A percentile compares a stretch with the other conserved stretches of the same genome.
These are phyloP conservation scores for Micropterix aruncella DNA, from an alignment of 2,888 invertebrate species.

Conservation along the genomic window DNA sequence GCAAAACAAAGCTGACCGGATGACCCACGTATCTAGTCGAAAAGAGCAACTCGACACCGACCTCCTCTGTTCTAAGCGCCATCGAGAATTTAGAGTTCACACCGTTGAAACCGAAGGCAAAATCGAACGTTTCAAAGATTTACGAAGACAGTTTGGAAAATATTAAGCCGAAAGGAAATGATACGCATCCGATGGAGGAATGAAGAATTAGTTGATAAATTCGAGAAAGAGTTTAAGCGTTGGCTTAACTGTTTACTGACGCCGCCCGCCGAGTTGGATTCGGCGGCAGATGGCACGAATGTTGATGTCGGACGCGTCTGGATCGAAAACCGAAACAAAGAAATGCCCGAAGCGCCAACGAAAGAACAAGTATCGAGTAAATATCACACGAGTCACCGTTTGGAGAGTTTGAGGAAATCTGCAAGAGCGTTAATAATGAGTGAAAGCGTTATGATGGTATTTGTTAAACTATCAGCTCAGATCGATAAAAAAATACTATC, in stretches of 20 bases:
- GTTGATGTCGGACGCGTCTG: slow-evolving; percentile 63
- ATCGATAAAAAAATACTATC: slow-evolving; percentile 62
- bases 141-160: not conserved
- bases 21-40: not conserved
- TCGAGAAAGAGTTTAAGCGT: slow-evolving; percentile 57
- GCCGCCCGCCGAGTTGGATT: slow-evolving; percentile 57
- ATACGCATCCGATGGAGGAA: slow-evolving; percentile 17
- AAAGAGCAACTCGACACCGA: not conserved
- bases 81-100: slow-evolving; percentile 11
- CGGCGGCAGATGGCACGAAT: slow-evolving; percentile 40
- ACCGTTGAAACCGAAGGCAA: slow-evolving; percentile 4
- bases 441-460: slow-evolving; percentile 44
- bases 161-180: slow-evolving; percentile 2
- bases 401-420: slow-evolving; percentile 50
- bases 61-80: slow-evolving; percentile 6
- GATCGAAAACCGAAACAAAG: slow-evolving; percentile 56
- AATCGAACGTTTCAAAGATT: no score
- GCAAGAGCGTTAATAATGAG: slow-evolving; percentile 51
- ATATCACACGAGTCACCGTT: slow-evolving; percentile 49
- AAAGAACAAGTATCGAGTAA: slow-evolving; percentile 54
- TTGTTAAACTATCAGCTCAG: slow-evolving; percentile 52
- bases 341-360: slow-evolving; percentile 50
- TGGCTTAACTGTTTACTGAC: slow-evolving; percentile 69
- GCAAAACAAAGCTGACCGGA: not conserved
- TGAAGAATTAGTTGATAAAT: slow-evolving; percentile 49